Percentiles rank a stretch among this genome's conserved stretches.
Evolutionary conservation across 37 sponge, comb jelly and placozoan species (phyloP).

Genomic region (Ephydatia muelleri): DNA sequence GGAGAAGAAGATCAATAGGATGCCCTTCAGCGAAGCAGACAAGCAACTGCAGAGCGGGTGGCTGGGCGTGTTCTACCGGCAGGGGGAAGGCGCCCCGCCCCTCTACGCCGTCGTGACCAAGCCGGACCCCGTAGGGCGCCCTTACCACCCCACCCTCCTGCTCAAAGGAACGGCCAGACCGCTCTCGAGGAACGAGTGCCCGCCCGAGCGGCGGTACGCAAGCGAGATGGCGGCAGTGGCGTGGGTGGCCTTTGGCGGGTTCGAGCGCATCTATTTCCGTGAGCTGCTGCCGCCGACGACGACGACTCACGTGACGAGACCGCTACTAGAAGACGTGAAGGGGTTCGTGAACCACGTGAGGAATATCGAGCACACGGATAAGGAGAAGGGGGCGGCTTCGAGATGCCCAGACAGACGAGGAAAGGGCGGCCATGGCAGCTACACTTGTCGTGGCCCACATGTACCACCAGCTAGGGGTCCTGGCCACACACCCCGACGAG

Average conservation of each 20-base stretch:
- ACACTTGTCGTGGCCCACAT: constrained; percentile 63
- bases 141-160: constrained; percentile 48
- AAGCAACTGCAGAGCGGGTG: background rate
- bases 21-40: background rate
- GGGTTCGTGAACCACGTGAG: constrained; percentile 8
- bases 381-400: constrained; percentile 32
- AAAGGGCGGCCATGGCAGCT: constrained; percentile 40
- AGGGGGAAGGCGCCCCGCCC: background rate
- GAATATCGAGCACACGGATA: background rate
- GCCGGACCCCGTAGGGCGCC: background rate
- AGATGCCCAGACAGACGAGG: constrained; percentile 12
- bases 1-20: background rate
- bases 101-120: background rate
- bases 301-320: background rate
- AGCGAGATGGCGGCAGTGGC: constrained; percentile 56
- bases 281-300: constrained; percentile 8
- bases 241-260: constrained; percentile 75
- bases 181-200: constrained; percentile 15
- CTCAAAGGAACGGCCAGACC: constrained; percentile 73
- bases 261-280: constrained; percentile 38
- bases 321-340: background rate
- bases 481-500: constrained; percentile 23
- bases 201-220: constrained; percentile 13
- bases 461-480: constrained; percentile 41
- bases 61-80: background rate